Percentiles rank a stretch among this genome's conserved stretches.
phyloP scores from a whole-genome alignment of 2,113 vertebrate species.

The Vidua macroura region DNA sequence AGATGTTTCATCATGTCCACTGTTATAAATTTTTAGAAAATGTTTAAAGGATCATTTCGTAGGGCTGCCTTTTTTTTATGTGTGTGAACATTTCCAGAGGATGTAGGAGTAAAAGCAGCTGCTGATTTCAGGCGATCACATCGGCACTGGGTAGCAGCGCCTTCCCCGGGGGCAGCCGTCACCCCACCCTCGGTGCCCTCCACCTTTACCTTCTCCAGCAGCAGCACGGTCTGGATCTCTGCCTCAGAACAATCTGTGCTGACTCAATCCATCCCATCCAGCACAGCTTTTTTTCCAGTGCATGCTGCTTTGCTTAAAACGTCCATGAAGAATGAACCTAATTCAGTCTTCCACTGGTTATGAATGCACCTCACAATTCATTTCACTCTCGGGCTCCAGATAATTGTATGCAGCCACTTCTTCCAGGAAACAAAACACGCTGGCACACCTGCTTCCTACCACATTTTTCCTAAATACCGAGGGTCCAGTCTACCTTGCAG shows the following conservation, averaged over 20 bases:
- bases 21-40: neutral
- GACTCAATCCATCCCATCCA: neutral
- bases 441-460: neutral
- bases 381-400: neutral
- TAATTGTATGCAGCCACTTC: neutral
- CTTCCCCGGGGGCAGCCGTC: accelerated
- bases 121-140: too few species aligned
- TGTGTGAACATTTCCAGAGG: neutral
- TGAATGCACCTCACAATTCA: neutral
- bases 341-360: neutral
- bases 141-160: neutral
- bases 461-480: accelerated
- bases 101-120: neutral
- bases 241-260: neutral
- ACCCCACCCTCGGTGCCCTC: neutral
- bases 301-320: neutral
- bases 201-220: neutral
- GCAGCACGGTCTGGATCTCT: neutral
- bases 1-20: neutral
- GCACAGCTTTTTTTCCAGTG: neutral
- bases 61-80: neutral
- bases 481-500: neutral
- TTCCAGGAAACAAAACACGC: neutral
- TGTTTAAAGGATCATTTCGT: neutral
- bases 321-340: accelerated